Evolutionary conservation across 2,888 invertebrate species (phyloP).

Genomic region (Noctua pronuba): DNA sequence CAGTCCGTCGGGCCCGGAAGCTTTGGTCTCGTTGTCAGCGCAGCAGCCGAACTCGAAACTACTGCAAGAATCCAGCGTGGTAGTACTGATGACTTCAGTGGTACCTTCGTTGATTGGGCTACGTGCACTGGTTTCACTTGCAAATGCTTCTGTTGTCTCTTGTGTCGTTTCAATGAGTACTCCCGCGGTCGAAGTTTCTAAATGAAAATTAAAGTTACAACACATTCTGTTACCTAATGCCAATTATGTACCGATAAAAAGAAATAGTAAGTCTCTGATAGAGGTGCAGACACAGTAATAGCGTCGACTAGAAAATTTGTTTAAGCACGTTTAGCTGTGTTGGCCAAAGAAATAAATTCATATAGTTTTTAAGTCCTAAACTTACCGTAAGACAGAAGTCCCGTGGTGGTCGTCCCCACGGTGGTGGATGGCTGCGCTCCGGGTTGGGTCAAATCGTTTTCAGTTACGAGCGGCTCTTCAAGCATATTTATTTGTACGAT

Average conservation of each 20-base stretch:
- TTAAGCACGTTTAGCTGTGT: too few relatives aligned
- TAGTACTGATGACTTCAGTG: background rate
- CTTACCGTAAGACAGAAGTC: too few relatives aligned
- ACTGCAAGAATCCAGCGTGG: slow-evolving; percentile 82
- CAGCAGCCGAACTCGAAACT: slow-evolving; percentile 93
- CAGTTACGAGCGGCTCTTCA: slow-evolving; percentile 83
- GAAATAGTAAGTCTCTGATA: too few relatives aligned
- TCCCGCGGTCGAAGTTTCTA: background rate
- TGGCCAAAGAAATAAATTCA: too few relatives aligned
- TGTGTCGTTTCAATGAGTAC: background rate
- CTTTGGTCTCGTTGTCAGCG: slow-evolving; percentile 88
- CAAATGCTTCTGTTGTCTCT: background rate
- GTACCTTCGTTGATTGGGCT: background rate
- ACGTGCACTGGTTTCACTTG: background rate
- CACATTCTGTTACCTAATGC: too few relatives aligned
- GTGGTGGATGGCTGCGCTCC: slow-evolving; percentile 60
- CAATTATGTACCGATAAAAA: too few relatives aligned
- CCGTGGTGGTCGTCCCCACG: slow-evolving; percentile 54
- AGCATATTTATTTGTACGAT: slow-evolving; percentile 94
- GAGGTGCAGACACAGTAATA: too few relatives aligned
- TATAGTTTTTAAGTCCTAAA: too few relatives aligned
- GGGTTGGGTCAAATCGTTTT: slow-evolving; percentile 64
- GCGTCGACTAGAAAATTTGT: too few relatives aligned
- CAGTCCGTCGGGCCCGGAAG: too few relatives aligned
- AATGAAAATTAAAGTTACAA: background rate